A percentile compares a stretch with the other conserved stretches of the same genome.
phyloP scores from a whole-genome alignment of 2,888 invertebrate species.

The Chloroclystis v-ata region DNA sequence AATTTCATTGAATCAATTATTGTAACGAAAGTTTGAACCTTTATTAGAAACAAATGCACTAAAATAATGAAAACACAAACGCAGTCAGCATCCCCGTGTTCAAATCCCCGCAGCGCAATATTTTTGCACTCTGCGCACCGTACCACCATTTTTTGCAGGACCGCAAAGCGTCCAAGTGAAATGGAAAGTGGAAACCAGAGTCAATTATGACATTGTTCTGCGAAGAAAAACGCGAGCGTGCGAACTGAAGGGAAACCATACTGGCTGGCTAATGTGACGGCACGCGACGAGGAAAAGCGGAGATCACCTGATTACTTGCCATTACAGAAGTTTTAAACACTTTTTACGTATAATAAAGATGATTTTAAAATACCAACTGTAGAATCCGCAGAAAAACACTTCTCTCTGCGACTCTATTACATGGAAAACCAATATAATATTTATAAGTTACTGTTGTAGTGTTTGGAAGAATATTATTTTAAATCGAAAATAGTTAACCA shows the following conservation, averaged over 20 bases:
- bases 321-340: not conserved
- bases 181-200: constrained; percentile 70
- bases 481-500: too few species aligned
- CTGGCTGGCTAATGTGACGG: constrained; percentile 21
- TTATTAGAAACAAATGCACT: not conserved
- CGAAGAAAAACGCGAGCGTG: constrained; percentile 55
- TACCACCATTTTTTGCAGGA: constrained; percentile 48
- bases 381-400: too few species aligned
- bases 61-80: not conserved
- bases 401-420: too few species aligned
- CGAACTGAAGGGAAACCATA: constrained; percentile 46
- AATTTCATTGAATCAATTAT: too few species aligned
- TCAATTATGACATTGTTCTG: constrained; percentile 70
- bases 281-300: constrained; percentile 16
- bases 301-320: constrained; percentile 1
- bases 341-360: too few species aligned
- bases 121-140: constrained; percentile 27
- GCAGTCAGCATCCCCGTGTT: not conserved
- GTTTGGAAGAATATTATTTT: too few species aligned
- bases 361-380: too few species aligned
- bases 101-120: not conserved
- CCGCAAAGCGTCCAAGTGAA: constrained; percentile 55
- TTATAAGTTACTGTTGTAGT: too few species aligned
- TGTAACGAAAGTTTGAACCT: not conserved
- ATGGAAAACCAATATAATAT: too few species aligned